These are phyloP conservation scores for Proteles cristata DNA, from an alignment of 2,113 vertebrate genomes.

Conservation along the genomic window DNA sequence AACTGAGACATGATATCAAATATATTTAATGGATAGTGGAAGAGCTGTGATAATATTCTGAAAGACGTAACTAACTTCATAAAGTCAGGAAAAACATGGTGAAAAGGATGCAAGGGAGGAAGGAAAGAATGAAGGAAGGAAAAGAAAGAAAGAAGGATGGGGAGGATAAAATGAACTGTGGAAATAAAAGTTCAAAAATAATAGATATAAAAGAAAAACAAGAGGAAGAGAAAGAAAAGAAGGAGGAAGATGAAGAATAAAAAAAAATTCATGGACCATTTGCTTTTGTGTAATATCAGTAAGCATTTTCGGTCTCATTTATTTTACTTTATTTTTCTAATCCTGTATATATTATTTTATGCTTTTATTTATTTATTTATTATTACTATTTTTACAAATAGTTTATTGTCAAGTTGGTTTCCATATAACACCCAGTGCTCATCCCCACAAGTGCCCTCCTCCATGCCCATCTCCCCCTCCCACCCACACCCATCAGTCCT, in stretches of 20 bases:
- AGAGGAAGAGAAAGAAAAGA: neutral
- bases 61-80: neutral
- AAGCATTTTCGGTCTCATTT: neutral
- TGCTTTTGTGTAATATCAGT: neutral
- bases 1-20: neutral
- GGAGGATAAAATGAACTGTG: neutral
- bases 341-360: too few relatives aligned
- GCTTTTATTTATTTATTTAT: too few relatives aligned
- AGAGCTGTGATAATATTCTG: neutral
- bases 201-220: neutral
- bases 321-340: neutral
- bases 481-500: too few relatives aligned
- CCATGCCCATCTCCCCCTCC: too few relatives aligned
- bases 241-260: neutral
- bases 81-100: neutral
- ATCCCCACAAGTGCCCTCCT: too few relatives aligned
- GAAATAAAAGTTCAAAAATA: neutral
- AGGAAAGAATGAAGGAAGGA: neutral
- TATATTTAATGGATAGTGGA: neutral
- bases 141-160: neutral
- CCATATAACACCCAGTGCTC: too few relatives aligned
- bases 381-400: too few relatives aligned
- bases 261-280: neutral
- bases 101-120: too few relatives aligned
- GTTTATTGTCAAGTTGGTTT: too few relatives aligned